Base-by-base conservation (phyloP, 2,113 vertebrate genomes). In the Ammodramus savannarum region DNA sequence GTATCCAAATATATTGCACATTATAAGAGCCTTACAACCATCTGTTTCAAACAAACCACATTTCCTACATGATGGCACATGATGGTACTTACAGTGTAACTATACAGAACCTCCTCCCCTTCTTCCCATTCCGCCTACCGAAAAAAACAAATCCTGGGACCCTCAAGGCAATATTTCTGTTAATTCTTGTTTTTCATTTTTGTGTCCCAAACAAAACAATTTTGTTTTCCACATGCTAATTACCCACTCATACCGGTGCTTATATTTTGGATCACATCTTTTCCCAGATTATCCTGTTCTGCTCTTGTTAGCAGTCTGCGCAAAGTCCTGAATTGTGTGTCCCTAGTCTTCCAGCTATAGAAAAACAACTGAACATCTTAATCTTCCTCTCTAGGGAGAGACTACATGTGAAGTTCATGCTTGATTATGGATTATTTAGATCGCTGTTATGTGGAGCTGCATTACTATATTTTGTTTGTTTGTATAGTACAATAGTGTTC, bases 1-100 rank as follows among this genome's bases (percentile, higher is more conserved):
- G 61, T 59, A 76, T 78, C 59, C 67, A 95, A 62, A 93, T 93
- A 79, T 76, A 86, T 93, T 86, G 27, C 46, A 93, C 71, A 63
- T 44, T 77, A 11, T 32, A 80, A 90, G 43, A 83, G 51, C 82
- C 82, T 85, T 69, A 38, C 66, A 95, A 91, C 89, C 91, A 93
- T 86, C 88, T 93, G 93, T 89, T 93, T 93, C 74, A 91, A 90
- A 76, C 55, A 74, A 38, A 69, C 15, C 36, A 1, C 43, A 48
- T 82, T 84, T 96, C 67, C 74, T 89, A 23, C 55, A 20, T 66
- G 68, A 71, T 26, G 67, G 78, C 49, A 62, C 59, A 61, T 29
- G 80, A 58, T 80, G 43, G 63, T 87, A 85, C 73, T 96, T 95
- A 71, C 9, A 87, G 48, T n/a, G 38, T 83, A 91, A 68, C 0